These are phyloP conservation scores for Clarias platycephalus DNA, from an alignment of 2,797 vertebrate species.

Conservation along the genomic window DNA sequence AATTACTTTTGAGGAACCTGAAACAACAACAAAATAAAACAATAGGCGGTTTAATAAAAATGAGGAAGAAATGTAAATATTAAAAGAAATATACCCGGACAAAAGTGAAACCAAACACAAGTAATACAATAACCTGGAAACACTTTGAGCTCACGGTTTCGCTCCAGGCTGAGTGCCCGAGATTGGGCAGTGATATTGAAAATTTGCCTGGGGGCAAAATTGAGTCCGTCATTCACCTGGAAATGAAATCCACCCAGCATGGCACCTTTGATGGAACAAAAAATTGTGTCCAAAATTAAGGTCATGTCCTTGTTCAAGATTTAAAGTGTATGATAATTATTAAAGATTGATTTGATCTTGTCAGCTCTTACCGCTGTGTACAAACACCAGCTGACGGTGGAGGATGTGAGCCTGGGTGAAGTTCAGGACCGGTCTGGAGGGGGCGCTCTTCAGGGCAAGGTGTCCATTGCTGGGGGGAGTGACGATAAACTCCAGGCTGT, in stretches of 20 bases:
- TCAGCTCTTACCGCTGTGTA: constrained; percentile 75
- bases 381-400: constrained; percentile 79
- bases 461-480: constrained; percentile 85
- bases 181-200: constrained; percentile 80
- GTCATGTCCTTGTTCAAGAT: not conserved
- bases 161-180: constrained; percentile 78
- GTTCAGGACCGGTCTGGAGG: constrained; percentile 79
- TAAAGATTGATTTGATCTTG: not conserved
- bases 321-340: not conserved
- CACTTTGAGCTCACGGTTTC: constrained; percentile 77
- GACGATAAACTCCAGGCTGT: constrained; percentile 78
- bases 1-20: constrained; percentile 80
- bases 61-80: not conserved
- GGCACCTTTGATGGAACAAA: constrained; percentile 66
- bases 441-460: constrained; percentile 79
- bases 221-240: constrained; percentile 88
- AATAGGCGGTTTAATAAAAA: not conserved
- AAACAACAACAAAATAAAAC: not conserved
- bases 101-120: not conserved
- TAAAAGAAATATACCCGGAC: not conserved
- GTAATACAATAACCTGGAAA: constrained; percentile 79
- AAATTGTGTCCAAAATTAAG: not conserved
- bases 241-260: constrained; percentile 87
- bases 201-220: constrained; percentile 82
- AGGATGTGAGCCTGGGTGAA: constrained; percentile 86